Conservation (phyloP, 2,888 invertebrate genomes). For the Lepeophtheirus nordmannii region DNA sequence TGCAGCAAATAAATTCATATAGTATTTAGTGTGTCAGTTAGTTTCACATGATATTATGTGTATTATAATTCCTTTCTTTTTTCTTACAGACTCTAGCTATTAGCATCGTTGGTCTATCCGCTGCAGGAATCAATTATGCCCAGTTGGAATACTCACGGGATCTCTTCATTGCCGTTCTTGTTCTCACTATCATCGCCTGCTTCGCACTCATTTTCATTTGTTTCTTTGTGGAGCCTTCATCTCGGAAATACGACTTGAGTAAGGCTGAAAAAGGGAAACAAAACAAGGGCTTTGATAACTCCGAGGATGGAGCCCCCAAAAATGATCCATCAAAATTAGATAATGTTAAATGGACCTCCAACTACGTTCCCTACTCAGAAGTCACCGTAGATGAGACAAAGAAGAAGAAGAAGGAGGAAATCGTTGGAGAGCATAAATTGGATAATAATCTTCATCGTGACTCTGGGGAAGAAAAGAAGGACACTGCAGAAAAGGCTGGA, state of each 20-base stretch:
- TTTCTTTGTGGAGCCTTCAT: constrained; percentile 1
- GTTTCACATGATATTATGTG: too few relatives aligned
- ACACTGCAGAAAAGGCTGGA: constrained; percentile 9
- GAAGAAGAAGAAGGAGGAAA: not conserved
- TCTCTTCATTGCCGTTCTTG: not conserved
- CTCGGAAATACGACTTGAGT: not conserved
- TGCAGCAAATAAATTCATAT: too few relatives aligned
- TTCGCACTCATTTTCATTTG: not conserved
- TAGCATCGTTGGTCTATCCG: not conserved
- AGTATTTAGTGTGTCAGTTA: too few relatives aligned
- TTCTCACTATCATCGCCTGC: not conserved
- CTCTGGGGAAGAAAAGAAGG: not conserved
- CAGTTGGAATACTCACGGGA: not conserved
- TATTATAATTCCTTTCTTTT: not conserved
- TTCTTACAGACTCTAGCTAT: not conserved
- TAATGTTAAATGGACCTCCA: not conserved
- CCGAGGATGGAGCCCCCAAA: not conserved
- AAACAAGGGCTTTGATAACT: not conserved
- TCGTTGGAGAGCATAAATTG: not conserved
- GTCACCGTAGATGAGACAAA: not conserved
- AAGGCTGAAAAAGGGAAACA: not conserved
- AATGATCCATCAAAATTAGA: not conserved
- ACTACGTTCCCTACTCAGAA: not conserved
- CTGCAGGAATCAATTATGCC: not conserved
- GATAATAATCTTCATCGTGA: not conserved